Conservation (phyloP, 2,113 vertebrate species). For the Alexandromys fortis region DNA sequence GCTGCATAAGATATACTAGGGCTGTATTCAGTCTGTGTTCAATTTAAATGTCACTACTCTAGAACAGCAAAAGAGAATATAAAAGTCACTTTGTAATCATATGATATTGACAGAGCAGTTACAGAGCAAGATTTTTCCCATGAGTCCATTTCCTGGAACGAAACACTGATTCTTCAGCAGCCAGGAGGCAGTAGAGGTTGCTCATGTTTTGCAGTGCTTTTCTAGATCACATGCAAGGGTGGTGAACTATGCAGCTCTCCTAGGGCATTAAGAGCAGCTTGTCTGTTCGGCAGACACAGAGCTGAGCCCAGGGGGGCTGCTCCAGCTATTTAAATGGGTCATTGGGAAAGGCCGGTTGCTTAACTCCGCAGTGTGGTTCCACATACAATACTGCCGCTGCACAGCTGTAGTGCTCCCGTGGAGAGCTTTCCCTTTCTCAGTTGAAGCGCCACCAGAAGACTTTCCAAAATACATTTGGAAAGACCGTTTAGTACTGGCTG, state of each 20-base stretch:
- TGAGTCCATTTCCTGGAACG: background rate
- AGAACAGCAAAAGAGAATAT: background rate
- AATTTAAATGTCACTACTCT: background rate
- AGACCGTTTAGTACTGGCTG: background rate
- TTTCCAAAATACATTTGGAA: background rate
- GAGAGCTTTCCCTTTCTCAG: background rate
- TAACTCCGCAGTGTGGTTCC: constrained; percentile 29
- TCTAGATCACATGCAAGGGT: background rate
- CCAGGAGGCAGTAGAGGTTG: background rate
- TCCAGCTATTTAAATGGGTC: background rate
- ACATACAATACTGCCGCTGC: constrained; percentile 39
- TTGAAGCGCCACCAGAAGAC: background rate
- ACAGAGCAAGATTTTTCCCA: background rate
- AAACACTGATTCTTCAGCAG: background rate
- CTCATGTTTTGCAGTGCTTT: background rate
- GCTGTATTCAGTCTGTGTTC: background rate
- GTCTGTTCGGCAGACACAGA: background rate
- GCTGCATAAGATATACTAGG: background rate
- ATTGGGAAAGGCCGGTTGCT: constrained; percentile 7
- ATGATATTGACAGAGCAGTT: background rate
- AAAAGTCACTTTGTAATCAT: background rate
- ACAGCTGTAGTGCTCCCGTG: background rate
- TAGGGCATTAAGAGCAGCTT: background rate
- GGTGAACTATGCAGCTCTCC: background rate
- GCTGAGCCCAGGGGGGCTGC: background rate